phyloP scores from a whole-genome alignment of 2,888 invertebrate species.

The Branchellion lobata region DNA sequence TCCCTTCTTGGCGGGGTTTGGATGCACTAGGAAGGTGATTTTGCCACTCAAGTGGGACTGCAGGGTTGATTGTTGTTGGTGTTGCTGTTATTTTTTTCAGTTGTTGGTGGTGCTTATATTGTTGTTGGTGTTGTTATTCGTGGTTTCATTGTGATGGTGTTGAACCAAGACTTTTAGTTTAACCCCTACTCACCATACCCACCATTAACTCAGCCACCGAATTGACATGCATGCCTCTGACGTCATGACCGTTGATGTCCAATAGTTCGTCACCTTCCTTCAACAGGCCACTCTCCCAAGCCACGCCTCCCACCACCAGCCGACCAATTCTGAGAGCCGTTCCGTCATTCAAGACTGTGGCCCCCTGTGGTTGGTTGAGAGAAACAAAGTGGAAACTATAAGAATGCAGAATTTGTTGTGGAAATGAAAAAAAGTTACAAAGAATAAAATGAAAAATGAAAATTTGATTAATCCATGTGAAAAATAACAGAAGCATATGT shows the following conservation, averaged over 20 bases:
- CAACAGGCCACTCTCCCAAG: slow-evolving; percentile 86
- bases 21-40: neutral
- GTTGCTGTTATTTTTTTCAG: too few relatives aligned
- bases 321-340: slow-evolving; percentile 51
- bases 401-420: neutral
- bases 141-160: too few relatives aligned
- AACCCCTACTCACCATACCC: slow-evolving; percentile 46
- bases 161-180: too few relatives aligned
- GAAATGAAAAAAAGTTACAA: neutral
- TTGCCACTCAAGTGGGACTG: neutral
- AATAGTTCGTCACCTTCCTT: slow-evolving; percentile 93
- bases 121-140: too few relatives aligned
- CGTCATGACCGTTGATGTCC: slow-evolving; percentile 88
- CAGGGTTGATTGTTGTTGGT: too few relatives aligned
- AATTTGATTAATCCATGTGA: neutral
- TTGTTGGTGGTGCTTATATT: too few relatives aligned
- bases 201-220: slow-evolving; percentile 90
- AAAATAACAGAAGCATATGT: too few relatives aligned
- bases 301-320: slow-evolving; percentile 92
- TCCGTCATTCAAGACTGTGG: slow-evolving; percentile 71
- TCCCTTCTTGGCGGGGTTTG: neutral
- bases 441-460: too few relatives aligned
- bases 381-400: neutral
- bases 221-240: slow-evolving; percentile 94
- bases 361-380: slow-evolving; percentile 63